Evolutionary conservation across 2,888 invertebrate species (phyloP), one percentile per base, ranked within the genome.

Genomic region (Icerya purchasi): DNA sequence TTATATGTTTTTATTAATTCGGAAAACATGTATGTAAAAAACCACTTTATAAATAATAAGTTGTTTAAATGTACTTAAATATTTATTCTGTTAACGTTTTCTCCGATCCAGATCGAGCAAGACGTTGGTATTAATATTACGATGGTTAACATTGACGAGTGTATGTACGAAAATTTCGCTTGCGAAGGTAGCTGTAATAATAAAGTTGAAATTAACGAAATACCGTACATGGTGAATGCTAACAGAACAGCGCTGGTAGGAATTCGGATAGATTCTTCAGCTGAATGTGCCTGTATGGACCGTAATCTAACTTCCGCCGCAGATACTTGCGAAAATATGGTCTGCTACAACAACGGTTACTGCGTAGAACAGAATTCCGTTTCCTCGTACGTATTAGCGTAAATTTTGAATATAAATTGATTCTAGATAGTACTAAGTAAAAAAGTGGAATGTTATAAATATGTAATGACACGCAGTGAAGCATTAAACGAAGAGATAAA

Each of bases 111-210:
- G 78, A 92, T 94, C 68, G 92, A 93, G 73, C 80, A 84, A 67
- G 84, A 86, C 64, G 88, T 94, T n/a, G 93, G 92, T 53, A 87
- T 94, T 63, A 91, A 90, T 70, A 91, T 96, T 62, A 90, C 90
- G 18, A 93, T 94, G 93, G 93, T 97, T 20, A 94, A 94, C 63
- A 94, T 98, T 66, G 96, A 93, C 68, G 92, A 93, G 74, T 93
- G 92, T 71, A 76, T 92, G 63, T 89, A 91, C 71, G 92, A 93
- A 76, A 91, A 91, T 70, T 85, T 87, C 71, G 86, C 87, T 80
- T 93, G 92, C 72, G 92, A 93, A 74, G 92, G 92, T 14, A 93
- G 94, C 59, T 97, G 96, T 72, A 91, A 92, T 22, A 96, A 96
- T 72, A 81, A 83, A 20, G 76, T 96, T 64, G 88, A 89, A 69